phyloP scores from a whole-genome alignment of 2,113 vertebrate genomes.

The Toxotes jaculatrix region DNA sequence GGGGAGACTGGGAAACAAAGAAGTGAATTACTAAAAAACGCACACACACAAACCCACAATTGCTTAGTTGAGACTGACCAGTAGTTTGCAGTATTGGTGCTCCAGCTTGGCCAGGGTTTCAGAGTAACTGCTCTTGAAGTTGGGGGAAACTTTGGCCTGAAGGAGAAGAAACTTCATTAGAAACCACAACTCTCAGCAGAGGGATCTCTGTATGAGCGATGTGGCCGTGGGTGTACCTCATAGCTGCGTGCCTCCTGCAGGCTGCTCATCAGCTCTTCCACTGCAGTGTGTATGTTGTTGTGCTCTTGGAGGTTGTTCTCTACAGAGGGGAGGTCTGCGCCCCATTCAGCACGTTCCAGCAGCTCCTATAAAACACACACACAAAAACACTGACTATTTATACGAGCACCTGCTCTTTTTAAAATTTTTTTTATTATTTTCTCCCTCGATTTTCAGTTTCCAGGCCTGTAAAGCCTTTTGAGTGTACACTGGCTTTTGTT shows the following conservation, averaged over 20 bases:
- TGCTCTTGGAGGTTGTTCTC: conserved; percentile 93
- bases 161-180: conserved; percentile 31
- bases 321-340: conserved; percentile 92
- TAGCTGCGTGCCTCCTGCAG: conserved; percentile 93
- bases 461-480: too few relatives aligned
- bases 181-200: not conserved
- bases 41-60: not conserved
- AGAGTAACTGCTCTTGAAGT: conserved; percentile 92
- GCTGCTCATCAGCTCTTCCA: conserved; percentile 90
- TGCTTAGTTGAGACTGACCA: conserved; percentile 85
- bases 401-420: not conserved
- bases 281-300: conserved; percentile 87
- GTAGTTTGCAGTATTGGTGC: conserved; percentile 95
- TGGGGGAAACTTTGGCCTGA: conserved; percentile 92
- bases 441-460: not conserved
- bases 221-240: conserved; percentile 83
- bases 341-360: conserved; percentile 94
- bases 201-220: not conserved
- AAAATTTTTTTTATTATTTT: not conserved
- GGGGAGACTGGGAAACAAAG: conserved; percentile 43
- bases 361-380: conserved; percentile 85
- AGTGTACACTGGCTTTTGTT: not conserved
- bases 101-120: conserved; percentile 95
- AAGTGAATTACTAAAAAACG: not conserved
- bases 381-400: not conserved